Conservation (phyloP, 2,888 invertebrate genomes). For the Augochlorella aurata region DNA sequence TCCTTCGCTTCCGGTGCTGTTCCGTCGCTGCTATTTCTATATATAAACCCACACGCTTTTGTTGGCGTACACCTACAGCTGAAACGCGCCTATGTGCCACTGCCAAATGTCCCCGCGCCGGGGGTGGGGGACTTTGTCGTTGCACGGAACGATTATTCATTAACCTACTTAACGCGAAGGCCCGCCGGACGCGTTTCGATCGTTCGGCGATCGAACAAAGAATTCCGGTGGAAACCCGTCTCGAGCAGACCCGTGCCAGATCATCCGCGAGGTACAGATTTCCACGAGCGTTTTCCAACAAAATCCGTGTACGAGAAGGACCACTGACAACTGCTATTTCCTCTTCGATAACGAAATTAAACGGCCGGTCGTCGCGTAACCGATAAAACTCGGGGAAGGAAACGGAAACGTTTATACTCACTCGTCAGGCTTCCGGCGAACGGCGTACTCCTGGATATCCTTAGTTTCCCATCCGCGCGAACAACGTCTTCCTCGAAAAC, state of each 20-base stretch:
- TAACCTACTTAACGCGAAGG: neutral
- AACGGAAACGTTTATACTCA: slow-evolving; percentile 32
- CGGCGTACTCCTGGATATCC: neutral
- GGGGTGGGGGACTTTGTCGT: neutral
- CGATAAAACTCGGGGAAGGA: neutral
- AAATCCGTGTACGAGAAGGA: slow-evolving; percentile 5
- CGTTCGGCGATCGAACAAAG: neutral
- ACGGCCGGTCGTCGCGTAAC: neutral
- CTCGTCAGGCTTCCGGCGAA: neutral
- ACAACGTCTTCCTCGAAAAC: neutral
- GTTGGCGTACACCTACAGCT: slow-evolving; percentile 33
- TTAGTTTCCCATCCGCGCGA: neutral
- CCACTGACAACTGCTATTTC: slow-evolving; percentile 4
- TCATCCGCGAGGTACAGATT: slow-evolving; percentile 56
- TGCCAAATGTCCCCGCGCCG: neutral
- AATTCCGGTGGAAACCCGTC: neutral
- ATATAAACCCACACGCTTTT: slow-evolving; percentile 64
- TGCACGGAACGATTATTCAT: slow-evolving; percentile 9
- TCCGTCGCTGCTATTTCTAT: slow-evolving; percentile 77
- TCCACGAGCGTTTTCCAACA: neutral
- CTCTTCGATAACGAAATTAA: neutral
- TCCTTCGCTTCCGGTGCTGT: slow-evolving; percentile 80
- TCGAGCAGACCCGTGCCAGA: slow-evolving; percentile 46
- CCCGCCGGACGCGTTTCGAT: neutral
- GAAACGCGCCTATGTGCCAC: slow-evolving; percentile 18